Base-by-base conservation (phyloP, 2,888 invertebrate genomes). In the Drosophila rellima region DNA sequence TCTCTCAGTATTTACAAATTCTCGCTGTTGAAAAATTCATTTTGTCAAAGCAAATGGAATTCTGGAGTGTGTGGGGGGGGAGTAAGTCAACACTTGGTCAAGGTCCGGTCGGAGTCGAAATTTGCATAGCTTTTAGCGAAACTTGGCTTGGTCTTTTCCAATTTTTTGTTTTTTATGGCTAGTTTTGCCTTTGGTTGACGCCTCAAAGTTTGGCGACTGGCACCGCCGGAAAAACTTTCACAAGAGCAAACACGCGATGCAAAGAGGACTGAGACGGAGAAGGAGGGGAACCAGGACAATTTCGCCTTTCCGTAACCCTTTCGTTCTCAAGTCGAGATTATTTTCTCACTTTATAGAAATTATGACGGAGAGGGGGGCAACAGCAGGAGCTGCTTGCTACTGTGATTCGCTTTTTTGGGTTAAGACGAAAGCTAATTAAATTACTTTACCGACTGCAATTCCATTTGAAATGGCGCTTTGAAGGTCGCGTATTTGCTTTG, bases 361-460 rank as follows among this genome's bases (percentile, higher is more conserved):
- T 74, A 74, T 74, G 60, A 51, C 7, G 20, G 11, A 20, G 33
- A 3, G 23, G 29, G 11, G 3, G 29, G n/a, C 23, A 42, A 33
- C 15, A 42, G 13, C 42, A 20, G 23, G 31, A 31, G 44, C 61
- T 52, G 65, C 47, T 57, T 52, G 65, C 51, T 59, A 66, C 65
- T 61, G 65, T 59, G 66, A 76, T 77, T 61, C 57, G 39, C 26
- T 54, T 72, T 78, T 76, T 35, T 63, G 75, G 56, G 56, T 44
- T 67, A 70, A 64, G 65, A 74, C 64, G 56, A 57, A 74, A 78
- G 84, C 89, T 88, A 84, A 84, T 84, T 84, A 80, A 84, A 84
- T 84, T 84, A 88, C 81, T 88, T 88, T 83, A 69, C 65, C 60
- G 66, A 80, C 78, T 80, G 83, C 83, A 86, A 88, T 83, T 86